These are phyloP conservation scores for Botia almorhae DNA, from an alignment of 2,797 vertebrate genomes.

Conservation along the genomic window DNA sequence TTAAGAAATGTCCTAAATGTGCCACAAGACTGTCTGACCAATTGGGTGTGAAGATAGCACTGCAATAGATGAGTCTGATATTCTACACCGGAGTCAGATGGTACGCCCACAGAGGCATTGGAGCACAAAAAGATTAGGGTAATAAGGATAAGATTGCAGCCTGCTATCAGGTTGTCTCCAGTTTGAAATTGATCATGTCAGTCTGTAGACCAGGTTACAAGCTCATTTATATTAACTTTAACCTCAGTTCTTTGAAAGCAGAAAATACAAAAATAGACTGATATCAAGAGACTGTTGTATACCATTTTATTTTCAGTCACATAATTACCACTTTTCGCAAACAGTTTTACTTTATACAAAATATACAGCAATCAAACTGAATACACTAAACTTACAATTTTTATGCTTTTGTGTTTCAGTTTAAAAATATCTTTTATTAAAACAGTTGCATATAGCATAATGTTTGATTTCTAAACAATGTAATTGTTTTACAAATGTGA, in stretches of 20 bases:
- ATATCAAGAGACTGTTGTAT: neutral
- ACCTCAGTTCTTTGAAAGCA: slow-evolving; percentile 43
- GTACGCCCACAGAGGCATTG: slow-evolving; percentile 67
- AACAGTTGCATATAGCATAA: too few species aligned
- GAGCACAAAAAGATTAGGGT: slow-evolving; percentile 73
- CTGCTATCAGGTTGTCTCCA: slow-evolving; percentile 73
- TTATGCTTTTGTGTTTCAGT: too few species aligned
- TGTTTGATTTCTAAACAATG: too few species aligned
- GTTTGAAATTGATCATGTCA: slow-evolving; percentile 74
- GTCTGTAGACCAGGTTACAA: slow-evolving; percentile 64
- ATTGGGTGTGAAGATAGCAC: slow-evolving; percentile 55
- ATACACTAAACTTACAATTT: too few species aligned
- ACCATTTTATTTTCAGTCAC: neutral
- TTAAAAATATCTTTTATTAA: too few species aligned
- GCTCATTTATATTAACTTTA: slow-evolving; percentile 68
- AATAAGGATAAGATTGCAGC: slow-evolving; percentile 76
- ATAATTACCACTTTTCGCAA: neutral
- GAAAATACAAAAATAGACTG: neutral
- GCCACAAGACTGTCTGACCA: slow-evolving; percentile 16
- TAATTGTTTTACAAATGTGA: too few species aligned
- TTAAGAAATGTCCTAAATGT: neutral
- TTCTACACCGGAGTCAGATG: slow-evolving; percentile 75
- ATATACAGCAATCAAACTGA: too few species aligned
- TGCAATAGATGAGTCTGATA: slow-evolving; percentile 66
- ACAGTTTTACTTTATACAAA: too few species aligned